These are phyloP conservation scores for Perccottus glenii DNA, from an alignment of 2,113 vertebrate species.

Conservation along the genomic window DNA sequence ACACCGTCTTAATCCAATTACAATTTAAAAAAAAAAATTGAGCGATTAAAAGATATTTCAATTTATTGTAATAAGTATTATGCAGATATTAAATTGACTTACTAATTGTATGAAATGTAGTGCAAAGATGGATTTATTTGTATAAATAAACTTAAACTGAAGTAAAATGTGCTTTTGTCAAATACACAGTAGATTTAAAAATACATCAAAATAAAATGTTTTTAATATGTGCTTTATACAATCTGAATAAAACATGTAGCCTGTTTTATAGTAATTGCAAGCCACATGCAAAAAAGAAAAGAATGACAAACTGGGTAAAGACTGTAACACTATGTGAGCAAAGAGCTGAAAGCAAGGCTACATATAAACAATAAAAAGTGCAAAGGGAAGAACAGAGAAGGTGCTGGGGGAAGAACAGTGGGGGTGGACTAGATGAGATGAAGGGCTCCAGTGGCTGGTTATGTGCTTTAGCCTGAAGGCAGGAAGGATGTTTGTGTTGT, in stretches of 20 bases:
- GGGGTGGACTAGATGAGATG: constrained; percentile 28
- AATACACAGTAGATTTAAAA: no score
- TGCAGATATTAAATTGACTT: no score
- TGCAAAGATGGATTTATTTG: no score
- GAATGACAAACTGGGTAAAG: constrained; percentile 7
- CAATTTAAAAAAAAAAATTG: no score
- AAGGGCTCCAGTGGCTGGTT: constrained; percentile 48
- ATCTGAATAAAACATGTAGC: background rate
- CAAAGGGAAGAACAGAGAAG: constrained; percentile 31
- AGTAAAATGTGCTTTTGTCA: no score
- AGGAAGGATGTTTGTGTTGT: constrained; percentile 6
- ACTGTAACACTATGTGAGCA: constrained; percentile 4
- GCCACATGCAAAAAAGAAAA: constrained; percentile 21
- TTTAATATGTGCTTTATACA: background rate
- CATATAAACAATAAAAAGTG: constrained; percentile 22
- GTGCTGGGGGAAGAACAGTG: constrained; percentile 9
- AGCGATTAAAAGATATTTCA: no score
- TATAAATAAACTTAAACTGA: no score
- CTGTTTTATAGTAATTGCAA: constrained; percentile 35
- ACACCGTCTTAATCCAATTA: background rate
- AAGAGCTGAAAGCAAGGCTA: constrained; percentile 40
- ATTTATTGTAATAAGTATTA: no score
- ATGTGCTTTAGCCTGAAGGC: constrained; percentile 5
- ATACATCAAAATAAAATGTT: background rate
- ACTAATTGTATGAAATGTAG: no score